Evolutionary conservation across 1,140 invertebrate species (phyloP).

Genomic region (Caenorhabditis briggsae): DNA sequence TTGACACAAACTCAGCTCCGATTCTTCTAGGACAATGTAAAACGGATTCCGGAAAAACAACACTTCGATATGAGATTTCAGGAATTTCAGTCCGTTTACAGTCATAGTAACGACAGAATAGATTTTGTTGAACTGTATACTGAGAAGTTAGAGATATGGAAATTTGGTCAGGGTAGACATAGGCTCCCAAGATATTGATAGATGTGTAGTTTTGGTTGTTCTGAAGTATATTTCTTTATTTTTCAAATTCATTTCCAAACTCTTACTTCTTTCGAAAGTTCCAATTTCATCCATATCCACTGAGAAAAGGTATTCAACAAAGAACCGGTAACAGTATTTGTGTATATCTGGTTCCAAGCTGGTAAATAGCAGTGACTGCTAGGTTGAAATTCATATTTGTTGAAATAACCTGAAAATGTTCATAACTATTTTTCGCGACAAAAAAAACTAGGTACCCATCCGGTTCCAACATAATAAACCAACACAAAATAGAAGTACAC

Average conservation of each 20-base stretch:
- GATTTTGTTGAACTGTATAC: conserved; percentile 1
- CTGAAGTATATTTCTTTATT: not conserved
- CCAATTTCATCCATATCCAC: conserved; percentile 1
- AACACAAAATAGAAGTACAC: too few species aligned
- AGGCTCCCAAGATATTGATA: not conserved
- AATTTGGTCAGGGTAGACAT: not conserved
- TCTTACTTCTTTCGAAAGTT: not conserved
- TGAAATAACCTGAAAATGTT: too few species aligned
- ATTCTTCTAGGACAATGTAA: conserved; percentile 16
- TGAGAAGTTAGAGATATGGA: conserved; percentile 15
- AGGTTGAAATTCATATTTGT: too few species aligned
- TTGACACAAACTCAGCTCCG: conserved; percentile 4
- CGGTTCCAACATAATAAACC: too few species aligned
- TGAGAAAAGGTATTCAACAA: not conserved
- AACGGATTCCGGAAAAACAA: conserved; percentile 16
- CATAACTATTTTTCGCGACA: too few species aligned
- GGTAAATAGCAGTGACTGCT: not conserved
- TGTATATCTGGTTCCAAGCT: not conserved
- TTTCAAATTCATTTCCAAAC: not conserved
- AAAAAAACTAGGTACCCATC: too few species aligned
- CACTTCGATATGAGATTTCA: not conserved
- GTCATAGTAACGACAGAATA: conserved; percentile 11
- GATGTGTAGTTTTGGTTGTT: conserved; percentile 38
- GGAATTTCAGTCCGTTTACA: conserved; percentile 17
- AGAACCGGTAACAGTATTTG: not conserved